Evolutionary conservation across 2,888 invertebrate genomes (phyloP), one percentile per base, ranked within the genome.

Genomic region (Gymnocheta viridis): DNA sequence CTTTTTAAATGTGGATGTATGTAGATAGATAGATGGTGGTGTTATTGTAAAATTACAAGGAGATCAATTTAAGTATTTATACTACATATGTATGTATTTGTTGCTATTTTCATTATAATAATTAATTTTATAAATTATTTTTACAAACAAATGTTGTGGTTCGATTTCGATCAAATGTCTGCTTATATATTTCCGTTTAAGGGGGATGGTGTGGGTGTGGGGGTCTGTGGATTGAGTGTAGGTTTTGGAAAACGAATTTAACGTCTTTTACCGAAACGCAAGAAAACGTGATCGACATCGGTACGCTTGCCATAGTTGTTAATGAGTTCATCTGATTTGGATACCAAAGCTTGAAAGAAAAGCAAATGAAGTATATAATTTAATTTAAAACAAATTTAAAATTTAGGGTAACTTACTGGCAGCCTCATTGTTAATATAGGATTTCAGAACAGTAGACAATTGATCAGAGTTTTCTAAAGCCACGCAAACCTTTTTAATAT

Each of bases 261-360:
- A 93, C 96, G 95, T 91, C 96, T 94, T 91, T 96, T 95, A 76
- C 97, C 97, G 91, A 97, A 97, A 89, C 97, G 95, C 88, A 97
- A 94, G 93, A 97, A 97, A 76, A 97, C 96, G 92, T 97, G 97
- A 89, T 97, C 97, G 64, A 97, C 96, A 92, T 97, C 97, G 90
- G 97, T 97, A 85, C 97, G 94, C 92, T 97, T 97, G 86, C 95
- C 96, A 86, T 94, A 94, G 92, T 95, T 91, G 82, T 89, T 88
- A 14, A 90, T 81, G 38, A 90, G 85, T 82, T 92, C 92, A 47
- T 92, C 91, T 0, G 91, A 88, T 86, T 90, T 90, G 38, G 91
- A 89, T 66, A 92, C 88, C 64, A 91, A 84, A 51, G 91, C 92
- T 92, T 60, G 22, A 72, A 41, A 44, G 64, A 58, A 66, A 35